phyloP scores from a whole-genome alignment of 2,797 vertebrate species.

The Chromobotia macracanthus region DNA sequence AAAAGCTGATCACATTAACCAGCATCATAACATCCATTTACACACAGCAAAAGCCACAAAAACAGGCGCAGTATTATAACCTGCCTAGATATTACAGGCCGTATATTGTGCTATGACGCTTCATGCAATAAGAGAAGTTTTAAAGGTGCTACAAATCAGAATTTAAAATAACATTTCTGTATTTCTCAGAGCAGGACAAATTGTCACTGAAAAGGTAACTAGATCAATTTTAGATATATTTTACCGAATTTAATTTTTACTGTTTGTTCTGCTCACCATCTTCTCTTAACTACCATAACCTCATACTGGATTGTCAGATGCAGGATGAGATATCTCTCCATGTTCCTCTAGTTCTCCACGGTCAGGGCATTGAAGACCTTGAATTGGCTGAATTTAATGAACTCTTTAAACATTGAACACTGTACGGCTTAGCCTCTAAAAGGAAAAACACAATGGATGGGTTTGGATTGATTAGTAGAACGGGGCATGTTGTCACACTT shows the following conservation, averaged over 20 bases:
- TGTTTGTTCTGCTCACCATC: constrained; percentile 14
- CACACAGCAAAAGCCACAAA: background rate
- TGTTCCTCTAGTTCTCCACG: background rate
- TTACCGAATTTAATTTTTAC: constrained; percentile 4
- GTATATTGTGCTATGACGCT: constrained; percentile 17
- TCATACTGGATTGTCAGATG: constrained; percentile 1
- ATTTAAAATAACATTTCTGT: constrained; percentile 12
- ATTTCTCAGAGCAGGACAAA: background rate
- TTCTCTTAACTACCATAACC: background rate
- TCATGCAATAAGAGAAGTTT: constrained; percentile 12
- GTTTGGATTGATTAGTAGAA: too few species aligned
- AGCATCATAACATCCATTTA: constrained; percentile 9
- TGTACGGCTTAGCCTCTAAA: too few species aligned
- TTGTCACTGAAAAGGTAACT: constrained; percentile 21
- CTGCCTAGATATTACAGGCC: background rate
- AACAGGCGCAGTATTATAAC: background rate
- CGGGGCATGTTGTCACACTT: too few species aligned
- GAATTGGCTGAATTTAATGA: background rate
- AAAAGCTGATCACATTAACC: background rate
- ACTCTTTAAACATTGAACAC: background rate
- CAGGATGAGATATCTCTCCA: background rate
- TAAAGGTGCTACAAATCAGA: constrained; percentile 4
- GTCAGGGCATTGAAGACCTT: background rate
- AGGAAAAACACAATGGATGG: too few species aligned
- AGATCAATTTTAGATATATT: constrained; percentile 9